phyloP scores from a whole-genome alignment of 2,113 vertebrate species.

The Ochotona princeps region DNA sequence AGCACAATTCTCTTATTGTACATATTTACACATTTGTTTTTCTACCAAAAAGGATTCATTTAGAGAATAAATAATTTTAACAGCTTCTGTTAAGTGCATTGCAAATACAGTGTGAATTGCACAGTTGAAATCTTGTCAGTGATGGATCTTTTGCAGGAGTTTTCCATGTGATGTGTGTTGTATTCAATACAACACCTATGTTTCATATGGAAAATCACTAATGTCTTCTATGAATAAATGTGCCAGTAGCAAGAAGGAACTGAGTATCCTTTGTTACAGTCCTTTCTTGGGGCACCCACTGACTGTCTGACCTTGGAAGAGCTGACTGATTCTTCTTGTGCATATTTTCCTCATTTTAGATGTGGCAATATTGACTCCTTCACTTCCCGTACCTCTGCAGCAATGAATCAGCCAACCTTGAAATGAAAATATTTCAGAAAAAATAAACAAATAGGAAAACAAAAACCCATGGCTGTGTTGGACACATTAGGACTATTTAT shows the following conservation, averaged over 20 bases:
- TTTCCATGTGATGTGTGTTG: neutral
- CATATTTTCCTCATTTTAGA: neutral
- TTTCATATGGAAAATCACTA: neutral
- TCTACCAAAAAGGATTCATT: neutral
- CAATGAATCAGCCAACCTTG: neutral
- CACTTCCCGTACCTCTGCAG: neutral
- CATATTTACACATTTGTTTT: neutral
- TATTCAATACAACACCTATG: neutral
- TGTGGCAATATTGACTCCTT: neutral
- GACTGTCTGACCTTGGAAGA: neutral
- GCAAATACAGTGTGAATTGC: accelerated
- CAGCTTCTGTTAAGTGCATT: neutral
- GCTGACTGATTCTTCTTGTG: neutral
- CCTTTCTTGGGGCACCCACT: neutral
- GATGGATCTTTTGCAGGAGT: neutral
- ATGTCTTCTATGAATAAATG: neutral
- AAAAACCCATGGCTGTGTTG: neutral
- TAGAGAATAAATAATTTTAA: neutral
- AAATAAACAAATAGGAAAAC: too few species aligned
- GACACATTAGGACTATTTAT: neutral
- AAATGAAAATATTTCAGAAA: neutral
- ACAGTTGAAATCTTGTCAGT: neutral
- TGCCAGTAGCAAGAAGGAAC: neutral
- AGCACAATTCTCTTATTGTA: neutral
- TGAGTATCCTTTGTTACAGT: neutral